phyloP scores from a whole-genome alignment of 2,113 vertebrate genomes.

The Harpagus bidentatus region DNA sequence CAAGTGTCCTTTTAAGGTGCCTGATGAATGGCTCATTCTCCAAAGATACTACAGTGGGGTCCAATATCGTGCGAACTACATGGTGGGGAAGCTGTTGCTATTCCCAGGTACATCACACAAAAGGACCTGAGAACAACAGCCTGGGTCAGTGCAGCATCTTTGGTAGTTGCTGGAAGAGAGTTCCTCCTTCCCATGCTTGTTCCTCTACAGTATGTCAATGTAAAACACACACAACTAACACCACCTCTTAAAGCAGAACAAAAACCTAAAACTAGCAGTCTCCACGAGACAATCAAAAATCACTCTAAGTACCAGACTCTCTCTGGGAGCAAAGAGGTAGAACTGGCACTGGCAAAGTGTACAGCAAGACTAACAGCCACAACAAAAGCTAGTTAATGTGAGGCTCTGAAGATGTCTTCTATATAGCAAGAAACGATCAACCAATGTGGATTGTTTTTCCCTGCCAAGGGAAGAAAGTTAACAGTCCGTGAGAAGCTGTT shows the following conservation, averaged over 20 bases:
- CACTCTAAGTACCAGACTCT: neutral
- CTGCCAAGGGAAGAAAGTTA: neutral
- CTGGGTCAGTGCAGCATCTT: slow-evolving; percentile 39
- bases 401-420: neutral
- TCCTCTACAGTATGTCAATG: neutral
- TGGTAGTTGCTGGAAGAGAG: slow-evolving; percentile 14
- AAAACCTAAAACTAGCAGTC: neutral
- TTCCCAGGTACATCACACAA: slow-evolving; percentile 44
- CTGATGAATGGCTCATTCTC: slow-evolving; percentile 47
- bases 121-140: slow-evolving; percentile 49
- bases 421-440: neutral
- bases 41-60: slow-evolving; percentile 44
- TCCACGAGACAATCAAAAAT: neutral
- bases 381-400: neutral
- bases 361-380: neutral
- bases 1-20: slow-evolving; percentile 41
- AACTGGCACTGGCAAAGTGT: neutral
- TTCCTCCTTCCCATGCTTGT: neutral
- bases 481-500: neutral
- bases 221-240: neutral
- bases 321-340: neutral
- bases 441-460: neutral
- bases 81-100: slow-evolving; percentile 39
- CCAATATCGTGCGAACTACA: slow-evolving; percentile 19
- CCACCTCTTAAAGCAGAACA: neutral